Evolutionary conservation across 2,113 vertebrate species (phyloP), one percentile per base, ranked within the genome.

Genomic region (Malurus cyaneus): DNA sequence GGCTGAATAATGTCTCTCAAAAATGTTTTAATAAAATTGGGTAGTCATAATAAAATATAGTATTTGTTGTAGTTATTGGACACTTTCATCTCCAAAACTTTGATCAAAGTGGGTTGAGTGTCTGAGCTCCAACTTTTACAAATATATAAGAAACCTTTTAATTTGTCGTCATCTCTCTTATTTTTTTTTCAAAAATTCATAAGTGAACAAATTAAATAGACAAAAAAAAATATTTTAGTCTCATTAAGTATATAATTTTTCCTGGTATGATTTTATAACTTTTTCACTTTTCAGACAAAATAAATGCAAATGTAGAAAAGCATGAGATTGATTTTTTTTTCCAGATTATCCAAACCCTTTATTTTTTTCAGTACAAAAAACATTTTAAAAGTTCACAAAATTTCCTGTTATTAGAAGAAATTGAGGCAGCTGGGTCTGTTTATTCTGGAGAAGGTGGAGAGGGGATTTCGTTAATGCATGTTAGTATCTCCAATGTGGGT

Each of bases 191-290:
- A 5, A 39, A 44, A 57, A 60, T 44, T 87, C 18, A 7, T 62
- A 46, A 29, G 11, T 28, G 14, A 85, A 17, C 2, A 53, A 56
- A 24, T 42, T 2, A 66, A 91, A 88, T 7, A 74, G 5, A 46
- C 2, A 36, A 0, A 36, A 65, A 73, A 46, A 39, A 31, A n/a
- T 0, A 6, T 23, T n/a, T 46, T 80, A 24, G 1, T 54, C 31
- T 11, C 8, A 26, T 49, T 56, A 80, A n/a, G 9, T 29, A 31
- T 44, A 24, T 25, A 6, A 42, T 93, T 72, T 84, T 25, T 73
- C 46, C 7, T 44, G 39, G 10, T 23, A 57, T 39, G 3, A 26
- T 79, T 89, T 52, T 59, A 14, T 41, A 87, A 54, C 8, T 71
- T 73, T 67, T 74, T 8, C 2, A 16, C 71, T 79, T 72, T 54